Conservation (phyloP, 2,888 invertebrate genomes). For the Nomada lathburiana region DNA sequence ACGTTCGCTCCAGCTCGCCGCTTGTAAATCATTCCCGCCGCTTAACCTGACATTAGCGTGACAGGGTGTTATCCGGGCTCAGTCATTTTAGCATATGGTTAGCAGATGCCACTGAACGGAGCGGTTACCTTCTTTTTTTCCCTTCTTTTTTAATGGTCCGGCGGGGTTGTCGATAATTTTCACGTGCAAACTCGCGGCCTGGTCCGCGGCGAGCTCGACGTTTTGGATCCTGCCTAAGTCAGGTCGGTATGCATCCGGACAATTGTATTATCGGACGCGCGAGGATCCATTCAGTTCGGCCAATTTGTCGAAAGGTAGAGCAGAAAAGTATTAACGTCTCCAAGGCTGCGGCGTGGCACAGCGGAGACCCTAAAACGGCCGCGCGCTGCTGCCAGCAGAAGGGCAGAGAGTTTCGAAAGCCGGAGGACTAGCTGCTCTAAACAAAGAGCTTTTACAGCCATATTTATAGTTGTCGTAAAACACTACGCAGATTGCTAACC, state of each 20-base stretch:
- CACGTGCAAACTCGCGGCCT: slow-evolving; percentile 52
- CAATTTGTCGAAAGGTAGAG: background rate
- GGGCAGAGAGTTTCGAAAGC: slow-evolving; percentile 77
- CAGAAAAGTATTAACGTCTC: background rate
- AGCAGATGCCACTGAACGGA: slow-evolving; percentile 69
- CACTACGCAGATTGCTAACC: slow-evolving; percentile 83
- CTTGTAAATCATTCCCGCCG: slow-evolving; percentile 74
- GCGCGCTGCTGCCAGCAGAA: slow-evolving; percentile 45
- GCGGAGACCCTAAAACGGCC: slow-evolving; percentile 58
- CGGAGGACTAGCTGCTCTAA: slow-evolving; percentile 81
- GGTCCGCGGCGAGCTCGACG: background rate
- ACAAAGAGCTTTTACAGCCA: slow-evolving; percentile 82
- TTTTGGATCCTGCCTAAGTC: background rate
- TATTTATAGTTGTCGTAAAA: slow-evolving; percentile 84
- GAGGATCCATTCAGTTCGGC: background rate
- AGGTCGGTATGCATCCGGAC: background rate
- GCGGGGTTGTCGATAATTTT: slow-evolving; percentile 62
- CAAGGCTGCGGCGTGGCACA: slow-evolving; percentile 12
- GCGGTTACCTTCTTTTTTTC: slow-evolving; percentile 26
- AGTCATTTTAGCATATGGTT: slow-evolving; percentile 73
- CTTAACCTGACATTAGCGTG: slow-evolving; percentile 75
- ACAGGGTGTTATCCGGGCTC: slow-evolving; percentile 71
- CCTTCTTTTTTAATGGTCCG: slow-evolving; percentile 55
- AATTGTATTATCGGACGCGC: no score
- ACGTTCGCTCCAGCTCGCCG: slow-evolving; percentile 60